Evolutionary conservation across 1,140 invertebrate species (phyloP).

Genomic region (Drosophila virilis): DNA sequence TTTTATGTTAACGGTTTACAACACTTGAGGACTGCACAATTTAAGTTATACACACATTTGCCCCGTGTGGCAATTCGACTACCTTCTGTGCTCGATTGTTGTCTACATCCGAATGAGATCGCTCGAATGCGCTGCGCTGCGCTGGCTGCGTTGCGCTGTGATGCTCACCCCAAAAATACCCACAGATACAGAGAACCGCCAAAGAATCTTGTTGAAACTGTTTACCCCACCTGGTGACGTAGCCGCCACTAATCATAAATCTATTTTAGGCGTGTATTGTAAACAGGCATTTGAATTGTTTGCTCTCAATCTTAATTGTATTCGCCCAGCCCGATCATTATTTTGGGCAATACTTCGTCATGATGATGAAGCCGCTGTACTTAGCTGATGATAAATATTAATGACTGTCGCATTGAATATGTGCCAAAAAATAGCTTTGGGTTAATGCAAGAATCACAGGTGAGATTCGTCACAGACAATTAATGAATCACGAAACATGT

Average conservation of each 20-base stretch:
- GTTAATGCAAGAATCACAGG: constrained; percentile 59
- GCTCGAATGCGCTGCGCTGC: constrained; percentile 58
- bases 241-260: constrained; percentile 73
- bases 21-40: constrained; percentile 46
- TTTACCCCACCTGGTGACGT: constrained; percentile 75
- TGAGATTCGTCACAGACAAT: constrained; percentile 66
- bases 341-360: constrained; percentile 6
- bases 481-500: constrained; percentile 59
- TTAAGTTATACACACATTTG: constrained; percentile 10
- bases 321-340: constrained; percentile 48
- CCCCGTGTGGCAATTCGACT: constrained; percentile 36
- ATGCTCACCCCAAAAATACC: constrained; percentile 54
- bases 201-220: constrained; percentile 42
- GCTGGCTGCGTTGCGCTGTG: constrained; percentile 52
- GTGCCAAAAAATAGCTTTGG: constrained; percentile 58
- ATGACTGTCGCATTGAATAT: constrained; percentile 57
- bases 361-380: constrained; percentile 46
- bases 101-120: constrained; percentile 68
- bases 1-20: constrained; percentile 23
- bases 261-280: constrained; percentile 70
- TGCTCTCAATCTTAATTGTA: constrained; percentile 62
- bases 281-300: constrained; percentile 65
- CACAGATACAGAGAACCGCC: constrained; percentile 49
- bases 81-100: constrained; percentile 68
- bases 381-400: constrained; percentile 43